Percentiles rank a stretch among this genome's conserved stretches.
phyloP scores from a whole-genome alignment of 2,113 vertebrate genomes.

The Gymnarchus niloticus region DNA sequence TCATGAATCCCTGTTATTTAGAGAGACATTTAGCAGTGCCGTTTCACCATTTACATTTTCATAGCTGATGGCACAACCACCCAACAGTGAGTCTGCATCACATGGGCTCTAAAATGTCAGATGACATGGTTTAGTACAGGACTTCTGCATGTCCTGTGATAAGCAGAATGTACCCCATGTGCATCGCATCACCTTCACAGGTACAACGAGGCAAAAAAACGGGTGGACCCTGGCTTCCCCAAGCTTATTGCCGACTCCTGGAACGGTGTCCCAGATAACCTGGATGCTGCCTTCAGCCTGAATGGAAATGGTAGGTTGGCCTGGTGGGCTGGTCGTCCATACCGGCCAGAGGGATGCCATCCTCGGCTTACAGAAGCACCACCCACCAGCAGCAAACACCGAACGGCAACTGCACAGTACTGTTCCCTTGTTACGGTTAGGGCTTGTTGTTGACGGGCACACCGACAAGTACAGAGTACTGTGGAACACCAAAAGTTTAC shows the following conservation, averaged over 20 bases:
- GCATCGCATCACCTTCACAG: slow-evolving; percentile 51
- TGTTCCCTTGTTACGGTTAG: background rate
- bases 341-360: no score
- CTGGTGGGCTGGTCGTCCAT: no score
- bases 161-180: background rate
- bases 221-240: slow-evolving; percentile 89
- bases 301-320: slow-evolving; percentile 75
- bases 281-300: slow-evolving; percentile 78
- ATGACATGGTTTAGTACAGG: background rate
- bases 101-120: background rate
- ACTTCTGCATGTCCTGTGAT: background rate
- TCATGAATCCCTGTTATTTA: background rate
- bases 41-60: background rate
- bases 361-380: no score
- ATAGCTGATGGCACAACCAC: background rate
- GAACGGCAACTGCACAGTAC: background rate
- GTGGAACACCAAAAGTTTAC: background rate
- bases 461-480: background rate
- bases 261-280: slow-evolving; percentile 84
- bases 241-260: slow-evolving; percentile 92
- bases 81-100: background rate
- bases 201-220: slow-evolving; percentile 86
- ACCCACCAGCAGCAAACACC: no score
- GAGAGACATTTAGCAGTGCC: background rate
- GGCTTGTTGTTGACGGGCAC: background rate